A percentile compares a stretch with the other conserved stretches of the same genome.
phyloP scores from a whole-genome alignment of 2,797 vertebrate species.

The Bufotes viridis region DNA sequence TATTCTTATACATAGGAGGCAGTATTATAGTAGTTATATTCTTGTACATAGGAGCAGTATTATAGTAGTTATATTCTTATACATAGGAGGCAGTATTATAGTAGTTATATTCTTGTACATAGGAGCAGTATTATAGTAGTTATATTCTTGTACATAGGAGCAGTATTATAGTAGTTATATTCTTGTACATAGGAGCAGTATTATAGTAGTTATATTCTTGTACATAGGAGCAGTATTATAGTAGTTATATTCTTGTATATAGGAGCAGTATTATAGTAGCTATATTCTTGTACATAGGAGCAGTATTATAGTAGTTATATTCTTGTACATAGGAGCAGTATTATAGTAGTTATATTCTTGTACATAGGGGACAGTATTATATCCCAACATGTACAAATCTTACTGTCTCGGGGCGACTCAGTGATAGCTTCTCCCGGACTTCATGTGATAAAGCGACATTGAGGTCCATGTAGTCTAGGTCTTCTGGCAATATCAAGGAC shows the following conservation, averaged over 20 bases:
- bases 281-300: slow-evolving; percentile 1
- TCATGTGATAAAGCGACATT: slow-evolving; percentile 85
- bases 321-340: neutral
- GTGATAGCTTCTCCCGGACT: slow-evolving; percentile 87
- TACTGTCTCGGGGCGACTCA: slow-evolving; percentile 87
- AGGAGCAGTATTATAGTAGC: neutral
- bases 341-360: slow-evolving; percentile 12
- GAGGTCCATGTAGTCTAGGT: slow-evolving; percentile 87
- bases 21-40: slow-evolving; percentile 13
- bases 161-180: slow-evolving; percentile 14
- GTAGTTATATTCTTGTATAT: slow-evolving; percentile 1
- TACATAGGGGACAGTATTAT: neutral
- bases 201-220: slow-evolving; percentile 7
- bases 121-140: neutral
- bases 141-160: neutral
- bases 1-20: neutral
- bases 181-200: neutral
- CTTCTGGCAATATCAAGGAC: slow-evolving; percentile 82
- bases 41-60: slow-evolving; percentile 4
- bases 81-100: neutral
- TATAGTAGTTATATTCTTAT: slow-evolving; percentile 12
- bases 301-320: slow-evolving; percentile 10
- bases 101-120: neutral
- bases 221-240: neutral
- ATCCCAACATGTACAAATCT: neutral